phyloP scores from a whole-genome alignment of 2,113 vertebrate species.

The Larimichthys polyactis region DNA sequence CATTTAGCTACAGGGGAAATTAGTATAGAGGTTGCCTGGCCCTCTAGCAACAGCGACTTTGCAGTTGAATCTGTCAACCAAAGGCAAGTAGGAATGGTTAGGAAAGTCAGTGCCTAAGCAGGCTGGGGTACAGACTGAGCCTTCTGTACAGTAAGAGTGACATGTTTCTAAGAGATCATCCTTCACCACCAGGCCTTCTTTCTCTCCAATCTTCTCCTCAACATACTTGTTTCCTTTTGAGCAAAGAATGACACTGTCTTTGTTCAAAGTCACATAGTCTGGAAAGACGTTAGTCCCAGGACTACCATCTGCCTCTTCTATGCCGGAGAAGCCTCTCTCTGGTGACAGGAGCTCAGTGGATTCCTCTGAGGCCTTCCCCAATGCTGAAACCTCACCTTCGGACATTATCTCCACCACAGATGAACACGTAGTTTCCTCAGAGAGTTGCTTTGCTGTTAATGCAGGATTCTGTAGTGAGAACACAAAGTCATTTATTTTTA shows the following conservation, averaged over 20 bases:
- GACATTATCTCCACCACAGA: constrained; percentile 84
- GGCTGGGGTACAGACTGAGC: not conserved
- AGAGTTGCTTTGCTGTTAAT: constrained; percentile 73
- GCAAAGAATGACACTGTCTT: constrained; percentile 48
- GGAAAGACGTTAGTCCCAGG: constrained; percentile 40
- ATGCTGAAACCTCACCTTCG: constrained; percentile 45
- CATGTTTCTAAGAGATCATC: constrained; percentile 11
- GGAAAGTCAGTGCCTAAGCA: constrained; percentile 60
- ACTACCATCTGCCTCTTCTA: constrained; percentile 12
- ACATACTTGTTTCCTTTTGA: constrained; percentile 73
- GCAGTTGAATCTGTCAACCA: constrained; percentile 15
- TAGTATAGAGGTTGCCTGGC: constrained; percentile 74
- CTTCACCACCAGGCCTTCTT: not conserved
- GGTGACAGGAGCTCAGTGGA: constrained; percentile 34
- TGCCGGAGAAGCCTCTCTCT: constrained; percentile 8
- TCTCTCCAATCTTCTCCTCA: constrained; percentile 43
- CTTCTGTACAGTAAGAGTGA: constrained; percentile 25
- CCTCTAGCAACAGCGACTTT: not conserved
- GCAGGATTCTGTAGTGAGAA: constrained; percentile 65
- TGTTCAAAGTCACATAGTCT: constrained; percentile 83
- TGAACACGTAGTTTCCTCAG: constrained; percentile 65
- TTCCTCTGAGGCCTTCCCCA: constrained; percentile 35
- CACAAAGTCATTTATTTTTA: not conserved
- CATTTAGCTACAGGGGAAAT: constrained; percentile 52
- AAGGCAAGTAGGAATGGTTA: constrained; percentile 77